Conservation (phyloP, 2,797 vertebrate species). For the Adelosebastes latens region DNA sequence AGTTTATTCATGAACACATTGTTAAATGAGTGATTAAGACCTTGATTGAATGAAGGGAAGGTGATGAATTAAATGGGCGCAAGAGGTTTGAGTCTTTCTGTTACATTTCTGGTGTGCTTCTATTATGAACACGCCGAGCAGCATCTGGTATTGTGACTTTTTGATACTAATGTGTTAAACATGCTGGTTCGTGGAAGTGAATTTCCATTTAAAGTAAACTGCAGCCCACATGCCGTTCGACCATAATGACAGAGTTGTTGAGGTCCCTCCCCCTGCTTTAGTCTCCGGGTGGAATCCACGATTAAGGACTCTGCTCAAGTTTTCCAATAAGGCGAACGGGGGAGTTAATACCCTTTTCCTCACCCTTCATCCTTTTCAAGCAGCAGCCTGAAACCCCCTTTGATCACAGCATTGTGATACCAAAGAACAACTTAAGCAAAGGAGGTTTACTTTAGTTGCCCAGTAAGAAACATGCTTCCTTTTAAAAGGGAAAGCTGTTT, state of each 20-base stretch:
- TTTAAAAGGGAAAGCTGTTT: slow-evolving; percentile 15
- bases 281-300: slow-evolving; percentile 48
- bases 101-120: slow-evolving; percentile 17
- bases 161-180: slow-evolving; percentile 64
- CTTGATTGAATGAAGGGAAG: slow-evolving; percentile 12
- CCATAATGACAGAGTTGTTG: slow-evolving; percentile 72
- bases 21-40: slow-evolving; percentile 15
- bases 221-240: slow-evolving; percentile 60
- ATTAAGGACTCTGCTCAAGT: slow-evolving; percentile 59
- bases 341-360: slow-evolving; percentile 62
- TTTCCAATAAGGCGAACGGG: slow-evolving; percentile 68
- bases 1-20: slow-evolving; percentile 42
- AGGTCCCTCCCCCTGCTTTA: slow-evolving; percentile 51
- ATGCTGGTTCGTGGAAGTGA: slow-evolving; percentile 45
- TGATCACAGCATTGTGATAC: slow-evolving; percentile 42
- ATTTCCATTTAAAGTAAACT: slow-evolving; percentile 68
- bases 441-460: slow-evolving; percentile 25
- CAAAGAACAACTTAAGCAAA: slow-evolving; percentile 40
- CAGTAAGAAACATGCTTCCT: neutral
- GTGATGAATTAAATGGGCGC: neutral
- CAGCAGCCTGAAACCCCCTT: slow-evolving; percentile 46
- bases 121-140: slow-evolving; percentile 5
- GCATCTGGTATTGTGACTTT: slow-evolving; percentile 45
- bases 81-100: slow-evolving; percentile 1
- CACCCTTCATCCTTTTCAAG: slow-evolving; percentile 39